Percentiles rank a stretch among this genome's conserved stretches.
phyloP scores from a whole-genome alignment of 2,888 invertebrate genomes.

The Aricia artaxerxes region DNA sequence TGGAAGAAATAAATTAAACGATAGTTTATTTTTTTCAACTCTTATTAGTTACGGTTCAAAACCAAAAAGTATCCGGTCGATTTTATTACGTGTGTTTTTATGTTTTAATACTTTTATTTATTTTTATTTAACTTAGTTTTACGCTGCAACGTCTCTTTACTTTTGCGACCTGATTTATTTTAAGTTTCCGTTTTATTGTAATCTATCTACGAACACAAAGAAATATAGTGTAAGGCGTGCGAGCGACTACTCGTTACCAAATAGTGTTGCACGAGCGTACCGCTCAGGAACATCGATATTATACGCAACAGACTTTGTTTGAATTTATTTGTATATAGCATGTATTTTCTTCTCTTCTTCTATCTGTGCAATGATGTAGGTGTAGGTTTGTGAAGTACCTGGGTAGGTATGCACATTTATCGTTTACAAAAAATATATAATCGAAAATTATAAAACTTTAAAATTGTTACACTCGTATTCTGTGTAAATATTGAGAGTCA shows the following conservation, averaged over 20 bases:
- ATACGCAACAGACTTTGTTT: conserved; percentile 46
- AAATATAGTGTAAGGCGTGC: conserved; percentile 48
- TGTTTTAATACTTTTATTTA: conserved; percentile 40
- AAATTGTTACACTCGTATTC: conserved; percentile 44
- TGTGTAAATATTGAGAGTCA: conserved; percentile 75
- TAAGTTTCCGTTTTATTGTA: conserved; percentile 62
- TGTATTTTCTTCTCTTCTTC: conserved; percentile 44
- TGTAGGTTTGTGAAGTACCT: conserved; percentile 55
- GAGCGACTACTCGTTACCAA: conserved; percentile 61
- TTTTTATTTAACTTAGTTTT: conserved; percentile 54
- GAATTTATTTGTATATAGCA: conserved; percentile 54
- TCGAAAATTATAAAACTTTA: conserved; percentile 34
- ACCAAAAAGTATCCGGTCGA: neutral
- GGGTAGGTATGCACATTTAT: conserved; percentile 46
- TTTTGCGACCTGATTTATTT: conserved; percentile 80
- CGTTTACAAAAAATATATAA: conserved; percentile 29
- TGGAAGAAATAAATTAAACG: neutral
- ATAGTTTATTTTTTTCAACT: neutral
- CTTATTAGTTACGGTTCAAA: neutral
- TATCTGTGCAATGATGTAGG: conserved; percentile 62
- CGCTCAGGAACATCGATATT: conserved; percentile 45
- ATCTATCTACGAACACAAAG: conserved; percentile 52
- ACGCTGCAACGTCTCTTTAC: conserved; percentile 56
- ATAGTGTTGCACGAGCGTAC: conserved; percentile 59
- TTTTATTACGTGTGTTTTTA: conserved; percentile 33